Evolutionary conservation across 2,888 invertebrate genomes (phyloP), one percentile per base, ranked within the genome.

Genomic region (Napeogenes inachia): DNA sequence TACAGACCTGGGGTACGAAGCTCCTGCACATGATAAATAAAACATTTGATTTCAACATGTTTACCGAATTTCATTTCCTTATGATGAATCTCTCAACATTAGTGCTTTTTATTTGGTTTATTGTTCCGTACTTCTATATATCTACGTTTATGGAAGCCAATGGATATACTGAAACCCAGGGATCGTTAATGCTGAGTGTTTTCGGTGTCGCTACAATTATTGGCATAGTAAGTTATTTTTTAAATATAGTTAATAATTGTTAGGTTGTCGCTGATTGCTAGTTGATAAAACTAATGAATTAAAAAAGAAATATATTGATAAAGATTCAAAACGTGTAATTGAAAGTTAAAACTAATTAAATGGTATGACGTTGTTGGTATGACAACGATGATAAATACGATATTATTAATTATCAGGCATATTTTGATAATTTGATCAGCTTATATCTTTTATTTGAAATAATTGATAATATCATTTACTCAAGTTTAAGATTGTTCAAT

Each of bases 51-150:
- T 95, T 96, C 82, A 95, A 95, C 63, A 93, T 96, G 92, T 96
- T 97, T 78, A 91, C 94, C 68, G 95, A 96, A 77, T 90, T 94
- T 60, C 95, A 96, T 77, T 97, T 96, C 82, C 84, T 96, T 59
- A 92, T 96, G 76, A 95, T 98, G 91, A 96, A 96, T 66, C 77
- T 98, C 13, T 96, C 97, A n/a, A 98, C 97, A 62, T 93, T 97
- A 71, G 92, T 98, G 63, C 92, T 98, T 59, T 98, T 98, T 85
- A 94, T 95, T 75, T 98, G 97, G 96, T 96, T 96, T 82, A 98
- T 99, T 76, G 96, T 98, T 66, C 98, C 98, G 47, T 98, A 98
- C 86, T 96, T 98, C 80, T 98, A 97, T 85, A 92, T 98, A 68
- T 94, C 96, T 45, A 96, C 96, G 74, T 94, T 96, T 79, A 94